Percentiles rank a stretch among this genome's conserved stretches.
Evolutionary conservation across 1,140 invertebrate species (phyloP).

Genomic region (Tetraneura akinire): DNA sequence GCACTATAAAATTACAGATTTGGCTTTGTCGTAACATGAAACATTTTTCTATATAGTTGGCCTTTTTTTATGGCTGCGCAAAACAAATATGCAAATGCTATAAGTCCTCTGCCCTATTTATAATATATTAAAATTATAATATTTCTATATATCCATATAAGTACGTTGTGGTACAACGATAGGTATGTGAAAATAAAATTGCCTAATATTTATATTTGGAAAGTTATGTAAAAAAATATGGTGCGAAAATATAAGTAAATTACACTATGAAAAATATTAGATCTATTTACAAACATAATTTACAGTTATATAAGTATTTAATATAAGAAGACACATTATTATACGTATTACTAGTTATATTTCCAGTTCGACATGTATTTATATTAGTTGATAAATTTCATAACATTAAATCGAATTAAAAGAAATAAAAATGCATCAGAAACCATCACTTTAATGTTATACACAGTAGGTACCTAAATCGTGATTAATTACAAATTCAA

Average conservation of each 20-base stretch:
- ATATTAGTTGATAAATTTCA: neutral
- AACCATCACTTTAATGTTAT: slow-evolving; percentile 1
- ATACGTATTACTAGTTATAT: neutral
- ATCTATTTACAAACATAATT: slow-evolving; percentile 1
- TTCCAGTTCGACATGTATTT: slow-evolving; percentile 8
- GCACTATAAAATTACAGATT: too few species aligned
- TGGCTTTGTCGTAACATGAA: too few species aligned
- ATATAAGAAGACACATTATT: slow-evolving; percentile 27
- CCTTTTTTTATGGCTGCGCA: too few species aligned
- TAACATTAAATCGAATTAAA: slow-evolving; percentile 9
- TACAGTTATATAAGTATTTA: neutral
- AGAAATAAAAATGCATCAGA: slow-evolving; percentile 1
- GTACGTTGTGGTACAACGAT: neutral
- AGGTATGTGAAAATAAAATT: neutral
- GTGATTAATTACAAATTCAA: slow-evolving; percentile 45
- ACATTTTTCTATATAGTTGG: too few species aligned
- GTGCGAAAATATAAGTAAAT: slow-evolving; percentile 25
- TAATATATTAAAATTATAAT: neutral
- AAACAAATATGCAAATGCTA: too few species aligned
- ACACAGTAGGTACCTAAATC: neutral
- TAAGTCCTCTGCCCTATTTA: too few species aligned
- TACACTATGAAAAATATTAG: slow-evolving; percentile 2
- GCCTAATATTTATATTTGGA: neutral
- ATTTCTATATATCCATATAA: neutral
- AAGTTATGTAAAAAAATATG: slow-evolving; percentile 1